Conservation (phyloP, 2,888 invertebrate genomes). For the Campopleginae sp. region DNA sequence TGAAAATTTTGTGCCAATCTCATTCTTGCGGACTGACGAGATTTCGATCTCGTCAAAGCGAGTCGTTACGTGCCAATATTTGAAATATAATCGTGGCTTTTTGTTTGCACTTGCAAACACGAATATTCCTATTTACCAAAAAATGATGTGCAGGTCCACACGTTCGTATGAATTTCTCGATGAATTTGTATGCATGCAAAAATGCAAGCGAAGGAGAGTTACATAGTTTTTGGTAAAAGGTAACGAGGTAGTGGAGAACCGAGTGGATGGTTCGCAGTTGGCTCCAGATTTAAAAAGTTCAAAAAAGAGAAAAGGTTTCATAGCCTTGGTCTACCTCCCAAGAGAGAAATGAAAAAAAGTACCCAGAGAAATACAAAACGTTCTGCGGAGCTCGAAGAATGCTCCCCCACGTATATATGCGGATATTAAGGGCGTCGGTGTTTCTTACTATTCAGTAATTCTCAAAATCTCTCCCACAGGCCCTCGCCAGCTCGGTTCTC, state of each 20-base stretch:
- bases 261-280: conserved; percentile 27
- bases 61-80: too few relatives aligned
- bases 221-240: conserved; percentile 25
- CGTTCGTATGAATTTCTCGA: not conserved
- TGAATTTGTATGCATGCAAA: not conserved
- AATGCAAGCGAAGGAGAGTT: not conserved
- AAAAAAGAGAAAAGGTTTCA: conserved; percentile 3
- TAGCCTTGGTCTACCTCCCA: not conserved
- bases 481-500: not conserved
- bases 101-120: not conserved
- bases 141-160: not conserved
- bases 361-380: not conserved
- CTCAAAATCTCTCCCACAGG: conserved; percentile 52
- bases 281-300: conserved; percentile 37
- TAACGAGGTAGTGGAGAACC: conserved; percentile 16
- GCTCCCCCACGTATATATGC: conserved; percentile 8
- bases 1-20: not conserved
- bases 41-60: not conserved
- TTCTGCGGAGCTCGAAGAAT: not conserved
- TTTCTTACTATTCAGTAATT: conserved; percentile 69
- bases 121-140: not conserved
- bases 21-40: not conserved
- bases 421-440: conserved; percentile 68
- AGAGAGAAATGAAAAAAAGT: conserved; percentile 15
- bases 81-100: not conserved